phyloP scores from a whole-genome alignment of 2,113 vertebrate species.

The Coreoperca whiteheadi region DNA sequence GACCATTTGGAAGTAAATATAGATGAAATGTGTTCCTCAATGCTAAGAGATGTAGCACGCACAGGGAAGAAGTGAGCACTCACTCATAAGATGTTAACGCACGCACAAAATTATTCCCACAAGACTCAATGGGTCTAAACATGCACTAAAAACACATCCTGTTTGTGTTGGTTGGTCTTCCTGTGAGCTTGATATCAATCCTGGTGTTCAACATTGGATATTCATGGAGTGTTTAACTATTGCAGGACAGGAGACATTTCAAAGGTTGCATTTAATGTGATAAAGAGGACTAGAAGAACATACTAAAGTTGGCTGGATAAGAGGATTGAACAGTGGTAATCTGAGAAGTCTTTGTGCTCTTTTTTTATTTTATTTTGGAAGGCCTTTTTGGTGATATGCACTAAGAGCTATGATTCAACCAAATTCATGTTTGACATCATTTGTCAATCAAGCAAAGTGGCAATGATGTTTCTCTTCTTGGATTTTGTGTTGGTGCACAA shows the following conservation, averaged over 20 bases:
- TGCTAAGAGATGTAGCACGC: slow-evolving; percentile 59
- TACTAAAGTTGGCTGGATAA: neutral
- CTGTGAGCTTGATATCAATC: slow-evolving; percentile 60
- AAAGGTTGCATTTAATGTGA: slow-evolving; percentile 11
- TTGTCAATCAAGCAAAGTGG: neutral
- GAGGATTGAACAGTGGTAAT: slow-evolving; percentile 16
- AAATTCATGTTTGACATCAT: neutral
- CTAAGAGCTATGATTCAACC: neutral
- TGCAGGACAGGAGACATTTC: neutral
- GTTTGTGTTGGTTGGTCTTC: slow-evolving; percentile 75
- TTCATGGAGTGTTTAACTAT: slow-evolving; percentile 27
- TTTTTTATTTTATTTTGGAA: slow-evolving; percentile 3
- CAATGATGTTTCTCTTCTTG: neutral
- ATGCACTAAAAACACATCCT: slow-evolving; percentile 71
- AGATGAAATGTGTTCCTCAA: slow-evolving; percentile 73
- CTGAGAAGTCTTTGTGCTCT: neutral
- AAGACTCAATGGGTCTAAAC: slow-evolving; percentile 63
- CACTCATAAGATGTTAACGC: slow-evolving; percentile 26
- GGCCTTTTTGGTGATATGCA: neutral
- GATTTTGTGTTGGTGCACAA: neutral
- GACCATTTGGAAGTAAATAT: slow-evolving; percentile 80
- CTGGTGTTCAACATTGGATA: slow-evolving; percentile 17
- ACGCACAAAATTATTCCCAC: slow-evolving; percentile 57
- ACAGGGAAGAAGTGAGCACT: slow-evolving; percentile 31
- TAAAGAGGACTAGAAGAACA: neutral